A percentile compares a stretch with the other conserved stretches of the same genome.
Conservation (phyloP, 2,888 invertebrate genomes). For the Perizoma flavofasciatum region DNA sequence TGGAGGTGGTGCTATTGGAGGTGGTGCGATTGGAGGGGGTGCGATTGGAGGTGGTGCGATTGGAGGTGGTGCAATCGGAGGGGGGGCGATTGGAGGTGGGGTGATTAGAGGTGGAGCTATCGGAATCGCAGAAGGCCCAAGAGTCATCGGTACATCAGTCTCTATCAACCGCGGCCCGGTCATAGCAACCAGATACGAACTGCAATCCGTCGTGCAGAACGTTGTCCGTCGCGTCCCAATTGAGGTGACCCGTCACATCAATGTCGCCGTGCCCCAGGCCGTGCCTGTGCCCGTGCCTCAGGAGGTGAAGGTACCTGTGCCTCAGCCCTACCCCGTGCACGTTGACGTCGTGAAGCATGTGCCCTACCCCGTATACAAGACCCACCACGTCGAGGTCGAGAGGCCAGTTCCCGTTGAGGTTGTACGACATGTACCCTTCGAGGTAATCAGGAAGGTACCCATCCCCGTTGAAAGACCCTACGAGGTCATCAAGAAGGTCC, state of each 20-base stretch:
- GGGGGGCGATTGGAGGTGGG: constrained; percentile 18
- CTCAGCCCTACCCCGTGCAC: constrained; percentile 76
- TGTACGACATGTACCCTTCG: constrained; percentile 68
- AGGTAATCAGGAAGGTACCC: constrained; percentile 72
- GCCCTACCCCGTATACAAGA: constrained; percentile 76
- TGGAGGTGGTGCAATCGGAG: constrained; percentile 5
- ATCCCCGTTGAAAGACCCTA: constrained; percentile 74
- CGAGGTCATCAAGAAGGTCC: constrained; percentile 76
- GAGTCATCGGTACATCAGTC: constrained; percentile 64
- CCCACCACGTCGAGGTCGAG: constrained; percentile 71
- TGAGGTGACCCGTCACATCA: constrained; percentile 73
- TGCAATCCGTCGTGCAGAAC: constrained; percentile 75
- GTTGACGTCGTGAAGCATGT: constrained; percentile 75
- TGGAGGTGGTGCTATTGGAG: not conserved
- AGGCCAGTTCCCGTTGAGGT: constrained; percentile 75
- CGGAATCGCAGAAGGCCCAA: constrained; percentile 46
- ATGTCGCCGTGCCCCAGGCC: constrained; percentile 69
- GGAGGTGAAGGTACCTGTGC: constrained; percentile 73
- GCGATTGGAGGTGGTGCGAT: not conserved
- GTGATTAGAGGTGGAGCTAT: constrained; percentile 22
- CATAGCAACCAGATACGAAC: constrained; percentile 65
- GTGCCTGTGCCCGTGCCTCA: constrained; percentile 72
- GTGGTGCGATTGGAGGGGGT: constrained; percentile 17
- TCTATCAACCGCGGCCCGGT: constrained; percentile 57
- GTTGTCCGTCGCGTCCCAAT: constrained; percentile 72